These are phyloP conservation scores for Heliconius eleuchia DNA, from an alignment of 1,140 invertebrate genomes.

Conservation along the genomic window DNA sequence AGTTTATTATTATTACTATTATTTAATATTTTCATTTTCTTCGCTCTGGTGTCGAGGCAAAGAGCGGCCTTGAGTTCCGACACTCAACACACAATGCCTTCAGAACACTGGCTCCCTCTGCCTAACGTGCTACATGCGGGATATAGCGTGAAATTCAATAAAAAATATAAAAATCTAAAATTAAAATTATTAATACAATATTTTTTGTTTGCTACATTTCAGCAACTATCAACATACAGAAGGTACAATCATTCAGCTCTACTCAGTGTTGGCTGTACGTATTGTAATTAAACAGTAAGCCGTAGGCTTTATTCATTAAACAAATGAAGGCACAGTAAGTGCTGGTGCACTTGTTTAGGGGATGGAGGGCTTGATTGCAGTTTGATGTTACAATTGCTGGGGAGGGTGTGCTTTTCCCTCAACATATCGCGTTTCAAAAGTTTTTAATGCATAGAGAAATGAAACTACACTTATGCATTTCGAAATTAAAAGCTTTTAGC, in stretches of 20 bases:
- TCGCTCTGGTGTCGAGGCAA: no score
- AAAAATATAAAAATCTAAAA: no score
- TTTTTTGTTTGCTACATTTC: neutral
- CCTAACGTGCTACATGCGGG: no score
- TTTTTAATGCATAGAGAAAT: constrained; percentile 23
- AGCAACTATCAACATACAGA: neutral
- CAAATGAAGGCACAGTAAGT: neutral
- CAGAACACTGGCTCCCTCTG: no score
- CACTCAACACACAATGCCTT: no score
- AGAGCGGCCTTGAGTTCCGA: no score
- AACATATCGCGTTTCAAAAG: constrained; percentile 13
- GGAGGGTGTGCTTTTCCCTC: constrained; percentile 2
- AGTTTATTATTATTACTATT: no score
- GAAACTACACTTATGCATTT: constrained; percentile 15
- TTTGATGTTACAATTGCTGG: neutral
- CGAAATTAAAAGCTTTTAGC: constrained; percentile 19
- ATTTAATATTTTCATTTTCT: no score
- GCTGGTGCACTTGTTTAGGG: neutral
- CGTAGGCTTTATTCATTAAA: neutral
- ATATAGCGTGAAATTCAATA: no score
- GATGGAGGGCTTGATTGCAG: constrained; percentile 12
- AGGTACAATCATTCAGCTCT: neutral
- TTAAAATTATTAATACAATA: neutral
- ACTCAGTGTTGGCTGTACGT: neutral
- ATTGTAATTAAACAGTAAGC: neutral